phyloP scores from a whole-genome alignment of 2,113 vertebrate genomes.

The Scolopax mira region DNA sequence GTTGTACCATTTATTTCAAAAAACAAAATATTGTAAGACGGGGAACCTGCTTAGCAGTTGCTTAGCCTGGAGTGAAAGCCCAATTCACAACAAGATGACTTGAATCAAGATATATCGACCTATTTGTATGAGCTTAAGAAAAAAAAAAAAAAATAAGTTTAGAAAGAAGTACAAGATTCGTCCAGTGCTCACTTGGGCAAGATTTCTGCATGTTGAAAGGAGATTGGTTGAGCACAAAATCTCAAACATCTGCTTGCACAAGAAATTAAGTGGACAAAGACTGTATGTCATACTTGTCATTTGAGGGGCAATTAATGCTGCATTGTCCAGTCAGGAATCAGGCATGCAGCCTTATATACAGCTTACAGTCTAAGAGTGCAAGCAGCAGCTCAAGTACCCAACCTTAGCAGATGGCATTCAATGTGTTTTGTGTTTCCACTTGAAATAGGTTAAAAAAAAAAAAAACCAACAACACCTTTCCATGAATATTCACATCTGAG shows the following conservation, averaged over 20 bases:
- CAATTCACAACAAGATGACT: not conserved
- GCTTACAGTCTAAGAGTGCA: too few species aligned
- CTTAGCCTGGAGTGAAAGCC: not conserved
- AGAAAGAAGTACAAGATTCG: not conserved
- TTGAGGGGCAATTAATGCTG: not conserved
- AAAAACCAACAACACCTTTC: not conserved
- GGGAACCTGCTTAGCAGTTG: not conserved
- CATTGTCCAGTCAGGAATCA: not conserved
- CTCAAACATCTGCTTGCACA: not conserved
- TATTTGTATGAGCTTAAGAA: not conserved
- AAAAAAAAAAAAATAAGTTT: not conserved
- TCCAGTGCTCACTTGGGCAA: not conserved
- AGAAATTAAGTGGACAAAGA: not conserved
- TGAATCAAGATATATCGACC: not conserved
- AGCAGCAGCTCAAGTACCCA: not conserved
- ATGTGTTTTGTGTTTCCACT: not conserved
- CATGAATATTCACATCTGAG: not conserved
- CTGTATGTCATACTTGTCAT: not conserved
- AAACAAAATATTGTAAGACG: not conserved
- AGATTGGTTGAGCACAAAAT: not conserved
- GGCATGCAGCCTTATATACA: accelerated
- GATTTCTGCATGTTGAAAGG: not conserved
- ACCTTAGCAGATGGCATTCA: not conserved
- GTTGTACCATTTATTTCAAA: not conserved
- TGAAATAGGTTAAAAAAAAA: not conserved